Conservation (phyloP, 2,797 vertebrate species). For the Mallotus villosus region DNA sequence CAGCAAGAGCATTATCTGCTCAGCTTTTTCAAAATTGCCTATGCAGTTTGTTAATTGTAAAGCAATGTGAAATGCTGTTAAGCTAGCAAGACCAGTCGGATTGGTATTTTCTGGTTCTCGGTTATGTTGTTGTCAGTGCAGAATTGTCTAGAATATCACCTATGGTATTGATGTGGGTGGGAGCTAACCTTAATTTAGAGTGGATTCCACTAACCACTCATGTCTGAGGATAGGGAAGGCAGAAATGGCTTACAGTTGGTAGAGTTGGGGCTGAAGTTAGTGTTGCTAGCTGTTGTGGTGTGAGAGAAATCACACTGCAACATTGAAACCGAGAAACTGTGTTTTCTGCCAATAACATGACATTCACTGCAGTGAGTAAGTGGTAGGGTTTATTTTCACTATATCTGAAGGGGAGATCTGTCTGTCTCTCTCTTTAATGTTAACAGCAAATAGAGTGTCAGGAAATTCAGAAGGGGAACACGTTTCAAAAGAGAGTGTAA, state of each 20-base stretch:
- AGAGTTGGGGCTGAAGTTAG: background rate
- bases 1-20: background rate
- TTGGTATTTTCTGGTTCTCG: constrained; percentile 1
- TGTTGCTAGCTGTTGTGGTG: background rate
- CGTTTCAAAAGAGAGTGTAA: background rate
- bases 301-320: background rate
- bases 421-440: background rate
- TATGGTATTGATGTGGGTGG: background rate
- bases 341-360: background rate
- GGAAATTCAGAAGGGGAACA: background rate
- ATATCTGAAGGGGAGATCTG: background rate
- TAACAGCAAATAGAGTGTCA: background rate
- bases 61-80: background rate
- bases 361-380: background rate
- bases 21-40: too few species aligned
- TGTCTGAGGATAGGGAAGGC: background rate
- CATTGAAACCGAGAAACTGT: background rate
- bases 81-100: too few species aligned
- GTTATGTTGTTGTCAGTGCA: constrained; percentile 15
- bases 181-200: background rate
- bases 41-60: background rate
- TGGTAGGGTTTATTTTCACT: background rate
- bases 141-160: constrained; percentile 3
- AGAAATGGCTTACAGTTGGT: too few species aligned
- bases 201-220: background rate